Conservation (phyloP, 2,888 invertebrate species). For the Andrena hattorfiana region DNA sequence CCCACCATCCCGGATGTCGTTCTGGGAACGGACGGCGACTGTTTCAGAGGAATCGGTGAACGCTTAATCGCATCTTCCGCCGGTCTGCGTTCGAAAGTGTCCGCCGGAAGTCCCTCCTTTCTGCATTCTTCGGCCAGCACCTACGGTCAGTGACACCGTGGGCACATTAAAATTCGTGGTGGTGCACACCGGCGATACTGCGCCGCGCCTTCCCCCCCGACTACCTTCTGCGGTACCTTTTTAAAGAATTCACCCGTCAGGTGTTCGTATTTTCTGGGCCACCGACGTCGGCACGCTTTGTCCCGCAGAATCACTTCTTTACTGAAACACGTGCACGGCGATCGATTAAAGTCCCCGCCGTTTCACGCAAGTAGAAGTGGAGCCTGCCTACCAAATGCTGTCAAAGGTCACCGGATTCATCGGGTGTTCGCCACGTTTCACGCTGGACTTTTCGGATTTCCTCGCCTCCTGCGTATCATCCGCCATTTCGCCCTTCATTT, state of each 20-base stretch:
- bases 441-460: constrained; percentile 51
- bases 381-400: constrained; percentile 70
- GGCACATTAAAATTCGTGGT: constrained; percentile 61
- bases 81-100: constrained; percentile 69
- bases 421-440: constrained; percentile 47
- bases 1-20: constrained; percentile 84
- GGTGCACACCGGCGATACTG: constrained; percentile 20
- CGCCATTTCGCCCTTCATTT: constrained; percentile 41
- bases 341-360: not conserved
- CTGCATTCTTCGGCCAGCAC: constrained; percentile 76
- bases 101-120: constrained; percentile 70
- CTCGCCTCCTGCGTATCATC: constrained; percentile 57
- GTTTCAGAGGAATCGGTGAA: constrained; percentile 71
- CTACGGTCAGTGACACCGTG: constrained; percentile 67
- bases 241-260: constrained; percentile 74
- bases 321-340: constrained; percentile 60
- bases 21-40: constrained; percentile 75
- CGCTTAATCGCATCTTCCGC: constrained; percentile 62
- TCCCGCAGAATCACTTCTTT: constrained; percentile 76
- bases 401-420: constrained; percentile 69
- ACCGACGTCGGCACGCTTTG: constrained; percentile 66
- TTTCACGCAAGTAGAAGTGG: too few species aligned
- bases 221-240: constrained; percentile 65
- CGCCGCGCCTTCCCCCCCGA: constrained; percentile 12
- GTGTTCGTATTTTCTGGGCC: constrained; percentile 73